These are phyloP conservation scores for Okapia johnstoni DNA, from an alignment of 2,113 vertebrate species.

Conservation along the genomic window DNA sequence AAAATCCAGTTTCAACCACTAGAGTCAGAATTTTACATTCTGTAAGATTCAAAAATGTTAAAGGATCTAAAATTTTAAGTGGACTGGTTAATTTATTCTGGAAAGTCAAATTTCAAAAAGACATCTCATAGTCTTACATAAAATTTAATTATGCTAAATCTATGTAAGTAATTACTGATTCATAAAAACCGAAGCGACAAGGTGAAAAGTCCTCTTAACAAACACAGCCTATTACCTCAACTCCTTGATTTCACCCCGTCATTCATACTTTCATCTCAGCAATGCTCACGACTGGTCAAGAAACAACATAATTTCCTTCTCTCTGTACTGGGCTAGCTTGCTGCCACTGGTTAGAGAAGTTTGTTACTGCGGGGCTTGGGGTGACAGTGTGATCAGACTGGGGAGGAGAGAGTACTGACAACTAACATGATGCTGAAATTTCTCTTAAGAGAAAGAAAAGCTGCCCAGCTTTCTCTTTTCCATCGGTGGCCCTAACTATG, in stretches of 20 bases:
- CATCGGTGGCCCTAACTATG: not conserved
- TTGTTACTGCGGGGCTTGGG: not conserved
- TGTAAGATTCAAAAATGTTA: not conserved
- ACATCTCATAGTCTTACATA: not conserved
- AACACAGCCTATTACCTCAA: not conserved
- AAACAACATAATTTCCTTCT: not conserved
- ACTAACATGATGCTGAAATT: not conserved
- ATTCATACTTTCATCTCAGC: not conserved
- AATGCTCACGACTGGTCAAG: not conserved
- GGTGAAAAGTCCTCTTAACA: not conserved
- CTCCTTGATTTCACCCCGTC: not conserved
- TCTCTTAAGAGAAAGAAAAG: not conserved
- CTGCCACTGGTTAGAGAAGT: not conserved
- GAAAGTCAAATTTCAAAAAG: not conserved
- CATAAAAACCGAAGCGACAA: not conserved
- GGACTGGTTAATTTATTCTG: not conserved
- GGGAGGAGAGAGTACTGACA: not conserved
- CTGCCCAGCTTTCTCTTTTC: not conserved
- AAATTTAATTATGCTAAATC: not conserved
- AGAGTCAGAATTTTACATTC: not conserved
- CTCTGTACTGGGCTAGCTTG: not conserved
- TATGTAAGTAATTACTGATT: not conserved
- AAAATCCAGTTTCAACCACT: slow-evolving; percentile 24
- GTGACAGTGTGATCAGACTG: not conserved
- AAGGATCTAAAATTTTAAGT: not conserved